Conservation (phyloP, 2,888 invertebrate genomes). For the Acronicta alni region DNA sequence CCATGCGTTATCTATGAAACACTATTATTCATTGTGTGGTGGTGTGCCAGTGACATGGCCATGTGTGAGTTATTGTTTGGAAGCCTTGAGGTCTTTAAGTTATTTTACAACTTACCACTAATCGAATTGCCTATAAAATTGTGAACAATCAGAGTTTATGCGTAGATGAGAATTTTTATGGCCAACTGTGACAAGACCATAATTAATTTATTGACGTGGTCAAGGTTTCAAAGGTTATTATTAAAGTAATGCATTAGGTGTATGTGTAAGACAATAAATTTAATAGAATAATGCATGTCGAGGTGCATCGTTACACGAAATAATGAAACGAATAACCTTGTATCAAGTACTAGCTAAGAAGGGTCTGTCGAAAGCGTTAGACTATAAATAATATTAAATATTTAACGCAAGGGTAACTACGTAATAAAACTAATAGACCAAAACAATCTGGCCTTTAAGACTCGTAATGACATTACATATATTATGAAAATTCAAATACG, state of each 20-base stretch:
- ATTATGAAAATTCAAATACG: slow-evolving; percentile 79
- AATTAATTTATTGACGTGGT: slow-evolving; percentile 79
- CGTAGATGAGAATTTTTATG: slow-evolving; percentile 75
- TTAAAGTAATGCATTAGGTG: slow-evolving; percentile 52
- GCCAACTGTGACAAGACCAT: slow-evolving; percentile 67
- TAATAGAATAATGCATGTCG: slow-evolving; percentile 38
- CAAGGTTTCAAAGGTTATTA: slow-evolving; percentile 72
- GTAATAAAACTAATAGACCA: slow-evolving; percentile 84
- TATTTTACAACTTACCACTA: slow-evolving; percentile 80
- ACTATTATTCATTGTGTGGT: slow-evolving; percentile 67
- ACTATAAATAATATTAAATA: slow-evolving; percentile 71
- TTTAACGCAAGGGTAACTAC: slow-evolving; percentile 83
- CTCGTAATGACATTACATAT: slow-evolving; percentile 72
- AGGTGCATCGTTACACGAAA: slow-evolving; percentile 39
- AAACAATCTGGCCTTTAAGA: slow-evolving; percentile 79
- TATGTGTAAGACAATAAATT: slow-evolving; percentile 38
- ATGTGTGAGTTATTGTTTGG: slow-evolving; percentile 71
- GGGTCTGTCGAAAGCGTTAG: slow-evolving; percentile 74
- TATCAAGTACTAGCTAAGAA: slow-evolving; percentile 54
- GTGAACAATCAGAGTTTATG: slow-evolving; percentile 80
- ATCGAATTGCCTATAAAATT: slow-evolving; percentile 82
- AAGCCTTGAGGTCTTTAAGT: slow-evolving; percentile 75
- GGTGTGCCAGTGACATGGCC: slow-evolving; percentile 59
- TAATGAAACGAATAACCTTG: slow-evolving; percentile 59
- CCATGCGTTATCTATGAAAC: slow-evolving; percentile 74